phyloP scores from a whole-genome alignment of 2,888 invertebrate species.

The Halictus ligatus region DNA sequence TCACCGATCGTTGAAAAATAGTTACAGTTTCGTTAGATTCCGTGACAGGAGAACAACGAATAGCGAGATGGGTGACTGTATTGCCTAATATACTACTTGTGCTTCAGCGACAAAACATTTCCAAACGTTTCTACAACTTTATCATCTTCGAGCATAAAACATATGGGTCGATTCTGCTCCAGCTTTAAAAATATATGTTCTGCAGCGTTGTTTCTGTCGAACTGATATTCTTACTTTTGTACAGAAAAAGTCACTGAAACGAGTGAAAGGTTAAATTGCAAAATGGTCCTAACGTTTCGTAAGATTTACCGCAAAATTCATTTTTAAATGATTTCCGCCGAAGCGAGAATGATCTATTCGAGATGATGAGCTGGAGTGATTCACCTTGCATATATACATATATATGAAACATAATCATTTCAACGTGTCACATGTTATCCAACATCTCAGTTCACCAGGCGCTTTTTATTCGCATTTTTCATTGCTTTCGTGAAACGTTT shows the following conservation, averaged over 20 bases:
- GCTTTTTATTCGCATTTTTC: conserved; percentile 68
- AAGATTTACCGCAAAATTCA: neutral
- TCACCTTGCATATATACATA: conserved; percentile 5
- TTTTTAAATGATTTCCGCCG: neutral
- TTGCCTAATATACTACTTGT: conserved; percentile 19
- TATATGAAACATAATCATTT: conserved; percentile 62
- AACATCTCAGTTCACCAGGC: conserved; percentile 62
- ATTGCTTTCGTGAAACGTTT: conserved; percentile 65
- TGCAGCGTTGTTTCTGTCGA: neutral
- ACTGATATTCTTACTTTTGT: neutral
- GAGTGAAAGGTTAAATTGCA: neutral
- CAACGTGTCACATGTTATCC: conserved; percentile 39
- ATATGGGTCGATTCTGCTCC: conserved; percentile 4
- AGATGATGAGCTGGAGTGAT: conserved; percentile 4
- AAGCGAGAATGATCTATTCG: neutral
- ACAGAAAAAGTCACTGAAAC: neutral
- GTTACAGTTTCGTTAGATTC: neutral
- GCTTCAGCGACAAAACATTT: conserved; percentile 63
- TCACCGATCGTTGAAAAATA: neutral
- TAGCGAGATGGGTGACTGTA: conserved; percentile 41
- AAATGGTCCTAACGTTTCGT: neutral
- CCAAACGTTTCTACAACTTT: conserved; percentile 23
- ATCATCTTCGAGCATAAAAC: neutral
- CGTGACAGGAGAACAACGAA: conserved; percentile 32
- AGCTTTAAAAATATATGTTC: neutral